Evolutionary conservation across 2,888 invertebrate species (phyloP).

Genomic region (Itoplectis maculator): DNA sequence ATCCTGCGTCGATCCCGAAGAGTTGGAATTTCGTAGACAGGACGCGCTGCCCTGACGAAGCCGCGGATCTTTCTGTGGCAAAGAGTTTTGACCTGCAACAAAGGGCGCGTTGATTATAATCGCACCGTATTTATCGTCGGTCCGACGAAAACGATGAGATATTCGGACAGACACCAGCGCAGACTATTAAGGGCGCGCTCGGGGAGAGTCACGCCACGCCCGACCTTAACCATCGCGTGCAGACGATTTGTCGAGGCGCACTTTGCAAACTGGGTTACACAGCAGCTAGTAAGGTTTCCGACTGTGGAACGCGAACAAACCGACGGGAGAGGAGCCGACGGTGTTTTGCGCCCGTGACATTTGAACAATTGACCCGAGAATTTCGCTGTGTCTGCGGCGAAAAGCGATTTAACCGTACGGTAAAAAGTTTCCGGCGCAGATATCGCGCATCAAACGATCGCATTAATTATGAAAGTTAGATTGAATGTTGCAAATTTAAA

Average conservation of each 20-base stretch:
- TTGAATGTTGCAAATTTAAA: background rate
- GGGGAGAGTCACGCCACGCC: constrained; percentile 41
- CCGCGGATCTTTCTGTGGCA: constrained; percentile 86
- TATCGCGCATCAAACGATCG: background rate
- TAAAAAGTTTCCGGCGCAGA: background rate
- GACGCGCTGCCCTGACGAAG: constrained; percentile 85
- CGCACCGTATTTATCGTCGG: background rate
- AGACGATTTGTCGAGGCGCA: constrained; percentile 56
- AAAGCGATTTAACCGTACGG: background rate
- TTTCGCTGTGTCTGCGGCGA: background rate
- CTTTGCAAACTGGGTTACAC: constrained; percentile 67
- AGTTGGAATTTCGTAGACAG: constrained; percentile 76
- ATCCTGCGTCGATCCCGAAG: constrained; percentile 80
- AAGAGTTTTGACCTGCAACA: constrained; percentile 76
- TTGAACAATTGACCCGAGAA: constrained; percentile 45
- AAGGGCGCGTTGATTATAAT: background rate
- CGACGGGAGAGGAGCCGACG: background rate
- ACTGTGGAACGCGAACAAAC: constrained; percentile 26
- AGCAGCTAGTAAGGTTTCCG: constrained; percentile 65
- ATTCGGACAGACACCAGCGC: constrained; percentile 7
- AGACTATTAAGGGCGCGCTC: constrained; percentile 32
- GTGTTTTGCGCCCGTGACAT: constrained; percentile 32
- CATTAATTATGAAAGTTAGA: background rate
- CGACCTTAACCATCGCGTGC: constrained; percentile 71
- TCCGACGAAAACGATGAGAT: constrained; percentile 14